Percentiles rank a stretch among this genome's conserved stretches.
These are phyloP conservation scores for Siniperca scherzeri DNA, from an alignment of 2,797 vertebrate genomes.

Conservation along the genomic window DNA sequence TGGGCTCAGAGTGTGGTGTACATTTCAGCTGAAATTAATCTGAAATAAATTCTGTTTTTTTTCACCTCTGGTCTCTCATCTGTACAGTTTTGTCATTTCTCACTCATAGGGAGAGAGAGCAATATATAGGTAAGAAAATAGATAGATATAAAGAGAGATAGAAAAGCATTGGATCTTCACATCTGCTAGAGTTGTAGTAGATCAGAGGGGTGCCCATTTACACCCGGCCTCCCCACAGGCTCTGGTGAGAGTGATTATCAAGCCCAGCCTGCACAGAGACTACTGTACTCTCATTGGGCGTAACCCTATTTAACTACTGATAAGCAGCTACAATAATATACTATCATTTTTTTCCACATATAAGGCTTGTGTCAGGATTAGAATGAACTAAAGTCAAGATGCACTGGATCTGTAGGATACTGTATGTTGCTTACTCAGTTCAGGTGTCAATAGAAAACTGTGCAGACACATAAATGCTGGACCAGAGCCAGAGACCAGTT, in stretches of 20 bases:
- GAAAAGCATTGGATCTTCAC: slow-evolving; percentile 36
- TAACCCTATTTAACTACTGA: slow-evolving; percentile 30
- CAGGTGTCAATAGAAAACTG: slow-evolving; percentile 2
- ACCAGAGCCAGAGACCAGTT: slow-evolving; percentile 58
- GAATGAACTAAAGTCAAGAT: slow-evolving; percentile 4
- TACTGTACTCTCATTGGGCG: slow-evolving; percentile 31
- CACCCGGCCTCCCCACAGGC: slow-evolving; percentile 75
- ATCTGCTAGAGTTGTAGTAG: slow-evolving; percentile 75
- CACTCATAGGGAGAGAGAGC: not conserved
- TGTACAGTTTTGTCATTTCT: slow-evolving; percentile 24
- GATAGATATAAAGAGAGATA: slow-evolving; percentile 57
- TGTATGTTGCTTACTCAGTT: slow-evolving; percentile 3
- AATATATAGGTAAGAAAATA: slow-evolving; percentile 26
- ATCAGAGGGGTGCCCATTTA: slow-evolving; percentile 81
- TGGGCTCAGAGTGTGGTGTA: slow-evolving; percentile 55
- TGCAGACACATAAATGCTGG: slow-evolving; percentile 45
- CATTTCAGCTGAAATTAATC: slow-evolving; percentile 67
- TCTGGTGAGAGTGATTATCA: slow-evolving; percentile 78
- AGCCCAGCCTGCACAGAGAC: slow-evolving; percentile 67
- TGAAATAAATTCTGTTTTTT: slow-evolving; percentile 32
- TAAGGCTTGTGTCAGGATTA: slow-evolving; percentile 1
- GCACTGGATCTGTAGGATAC: not conserved
- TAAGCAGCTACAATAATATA: slow-evolving; percentile 12
- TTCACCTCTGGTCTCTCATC: slow-evolving; percentile 21
- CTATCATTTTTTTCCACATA: not conserved